phyloP scores from a whole-genome alignment of 2,113 vertebrate genomes.

The Dipodomys stephensi region DNA sequence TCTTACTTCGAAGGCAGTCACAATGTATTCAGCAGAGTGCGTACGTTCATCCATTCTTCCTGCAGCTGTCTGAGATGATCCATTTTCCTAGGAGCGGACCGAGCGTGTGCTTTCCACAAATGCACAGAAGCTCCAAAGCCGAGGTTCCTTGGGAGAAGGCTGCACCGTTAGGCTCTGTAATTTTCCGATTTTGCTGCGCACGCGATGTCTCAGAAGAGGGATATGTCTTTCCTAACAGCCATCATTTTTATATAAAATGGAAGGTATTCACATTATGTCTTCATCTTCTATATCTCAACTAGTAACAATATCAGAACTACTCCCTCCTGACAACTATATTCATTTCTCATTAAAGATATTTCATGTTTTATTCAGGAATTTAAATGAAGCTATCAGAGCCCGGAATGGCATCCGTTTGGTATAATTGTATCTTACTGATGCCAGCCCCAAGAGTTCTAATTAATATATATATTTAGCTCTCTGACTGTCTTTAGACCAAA shows the following conservation, averaged over 20 bases:
- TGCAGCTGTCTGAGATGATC: neutral
- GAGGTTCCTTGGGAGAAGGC: slow-evolving; percentile 65
- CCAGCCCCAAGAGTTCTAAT: slow-evolving; percentile 92
- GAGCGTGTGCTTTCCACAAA: neutral
- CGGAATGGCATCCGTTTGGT: slow-evolving; percentile 90
- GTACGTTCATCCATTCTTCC: neutral
- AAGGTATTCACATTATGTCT: slow-evolving; percentile 89
- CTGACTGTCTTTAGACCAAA: slow-evolving; percentile 89
- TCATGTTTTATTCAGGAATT: slow-evolving; percentile 94
- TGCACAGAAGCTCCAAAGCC: slow-evolving; percentile 36
- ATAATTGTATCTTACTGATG: slow-evolving; percentile 91
- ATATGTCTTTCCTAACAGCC: slow-evolving; percentile 87
- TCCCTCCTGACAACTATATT: slow-evolving; percentile 90
- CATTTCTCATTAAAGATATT: slow-evolving; percentile 93
- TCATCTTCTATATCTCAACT: slow-evolving; percentile 88
- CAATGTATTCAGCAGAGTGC: neutral
- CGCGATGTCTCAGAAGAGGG: slow-evolving; percentile 85
- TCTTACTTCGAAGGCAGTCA: slow-evolving; percentile 1
- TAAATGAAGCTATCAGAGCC: slow-evolving; percentile 92
- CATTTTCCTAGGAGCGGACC: slow-evolving; percentile 17
- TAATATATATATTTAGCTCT: slow-evolving; percentile 93
- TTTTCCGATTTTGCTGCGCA: slow-evolving; percentile 72
- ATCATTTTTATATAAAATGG: slow-evolving; percentile 87
- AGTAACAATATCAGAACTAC: slow-evolving; percentile 88
- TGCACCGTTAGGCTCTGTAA: slow-evolving; percentile 59